Base-by-base conservation (phyloP, 2,113 vertebrate genomes). In the Chrysochloris asiatica region DNA sequence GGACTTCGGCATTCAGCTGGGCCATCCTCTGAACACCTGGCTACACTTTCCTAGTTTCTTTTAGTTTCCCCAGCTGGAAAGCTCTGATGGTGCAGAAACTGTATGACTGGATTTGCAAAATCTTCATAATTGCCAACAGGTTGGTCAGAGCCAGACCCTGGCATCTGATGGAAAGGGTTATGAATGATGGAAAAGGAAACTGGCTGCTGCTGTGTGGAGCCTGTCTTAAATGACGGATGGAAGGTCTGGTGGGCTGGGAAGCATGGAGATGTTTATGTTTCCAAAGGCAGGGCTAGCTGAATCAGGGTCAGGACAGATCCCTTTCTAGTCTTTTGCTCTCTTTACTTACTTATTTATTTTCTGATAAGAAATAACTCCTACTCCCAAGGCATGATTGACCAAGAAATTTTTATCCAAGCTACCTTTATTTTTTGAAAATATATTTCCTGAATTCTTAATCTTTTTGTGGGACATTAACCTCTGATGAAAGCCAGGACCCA, bases 241-340 rank as follows among this genome's bases (percentile, higher is more conserved):
- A 67, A 79, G 77, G 81, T 54, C 87, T 36, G 38, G 86, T 22
- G 2, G 63, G 65, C 67, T 1, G 6, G 87, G 79, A 80, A 90
- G 76, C 67, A 90, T 86, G 87, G 94, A 86, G 80, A 81, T 86
- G 54, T 86, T 93, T 94, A 43, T 81, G 73, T 88, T 95, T 93
- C 73, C 45, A 81, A 81, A 92, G 83, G 77, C 89, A 77, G 38
- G 86, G 86, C 47, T 88, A 24, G 76, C 75, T 45, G 92, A 80
- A 86, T 90, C 47, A 83, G 92, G 94, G 83, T 92, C 83, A 90
- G 83, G 73, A 95, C 80, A 95, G 94, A 95, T 92, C 80, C n/a
- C 80, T 95, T 93, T 72, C 87, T 52, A 61, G 92, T 93, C 83
- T 89, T 56, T 89, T 22, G 88, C 6, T 30, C 38, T 91, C 92